Evolutionary conservation across 2,797 vertebrate genomes (phyloP).

Genomic region (Manis crassicaudata): DNA sequence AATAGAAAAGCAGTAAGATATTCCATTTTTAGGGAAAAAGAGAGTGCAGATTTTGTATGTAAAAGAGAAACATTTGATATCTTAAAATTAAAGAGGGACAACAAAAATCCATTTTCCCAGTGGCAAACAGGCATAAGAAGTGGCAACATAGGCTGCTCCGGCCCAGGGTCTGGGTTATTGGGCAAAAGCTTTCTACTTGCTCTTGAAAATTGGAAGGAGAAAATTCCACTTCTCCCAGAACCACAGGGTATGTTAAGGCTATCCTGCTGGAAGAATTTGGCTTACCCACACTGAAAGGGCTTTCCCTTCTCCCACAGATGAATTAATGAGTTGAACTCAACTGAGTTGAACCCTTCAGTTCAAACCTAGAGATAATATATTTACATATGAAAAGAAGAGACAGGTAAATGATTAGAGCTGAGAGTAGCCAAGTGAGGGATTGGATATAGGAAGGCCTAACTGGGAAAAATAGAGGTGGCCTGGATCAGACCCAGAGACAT

Average conservation of each 20-base stretch:
- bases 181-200: not conserved
- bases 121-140: not conserved
- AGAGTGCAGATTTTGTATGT: not conserved
- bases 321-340: not conserved
- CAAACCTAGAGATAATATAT: not conserved
- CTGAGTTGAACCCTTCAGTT: not conserved
- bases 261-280: not conserved
- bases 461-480: not conserved
- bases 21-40: not conserved
- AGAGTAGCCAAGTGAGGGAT: not conserved
- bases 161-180: not conserved
- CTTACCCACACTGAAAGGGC: not conserved
- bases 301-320: not conserved
- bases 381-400: not conserved
- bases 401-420: not conserved
- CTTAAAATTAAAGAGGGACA: conserved; percentile 43
- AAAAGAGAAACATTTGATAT: not conserved
- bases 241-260: not conserved
- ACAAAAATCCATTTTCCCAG: not conserved
- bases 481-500: not conserved
- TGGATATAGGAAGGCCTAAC: not conserved
- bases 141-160: not conserved
- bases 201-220: not conserved
- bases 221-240: not conserved
- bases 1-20: not conserved